phyloP scores from a whole-genome alignment of 2,797 vertebrate genomes.

The Clamator glandarius region DNA sequence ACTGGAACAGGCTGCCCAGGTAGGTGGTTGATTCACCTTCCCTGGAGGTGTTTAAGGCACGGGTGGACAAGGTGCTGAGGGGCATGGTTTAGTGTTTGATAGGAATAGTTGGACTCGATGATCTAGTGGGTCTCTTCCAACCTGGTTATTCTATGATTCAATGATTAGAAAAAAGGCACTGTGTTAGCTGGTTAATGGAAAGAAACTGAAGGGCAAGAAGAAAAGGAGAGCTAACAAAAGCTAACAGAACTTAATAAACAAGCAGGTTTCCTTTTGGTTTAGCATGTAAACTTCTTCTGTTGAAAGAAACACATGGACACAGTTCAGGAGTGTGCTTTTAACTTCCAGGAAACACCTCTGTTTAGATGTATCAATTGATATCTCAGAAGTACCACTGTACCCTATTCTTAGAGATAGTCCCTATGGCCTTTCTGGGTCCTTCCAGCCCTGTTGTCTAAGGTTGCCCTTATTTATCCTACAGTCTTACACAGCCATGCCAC shows the following conservation, averaged over 20 bases:
- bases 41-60: no score
- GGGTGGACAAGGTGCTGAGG: no score
- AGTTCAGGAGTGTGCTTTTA: not conserved
- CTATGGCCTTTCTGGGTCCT: not conserved
- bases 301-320: not conserved
- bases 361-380: not conserved
- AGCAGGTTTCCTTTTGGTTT: not conserved
- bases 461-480: not conserved
- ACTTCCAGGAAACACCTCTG: not conserved
- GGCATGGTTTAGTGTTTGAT: no score
- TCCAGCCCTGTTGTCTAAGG: not conserved
- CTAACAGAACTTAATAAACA: constrained; percentile 4
- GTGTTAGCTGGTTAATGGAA: not conserved
- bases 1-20: no score
- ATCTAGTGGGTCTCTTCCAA: no score
- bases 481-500: rapidly evolving
- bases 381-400: not conserved
- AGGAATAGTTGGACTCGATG: no score
- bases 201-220: constrained; percentile 9
- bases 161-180: not conserved
- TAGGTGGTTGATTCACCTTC: no score
- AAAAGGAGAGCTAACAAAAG: constrained; percentile 10
- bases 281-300: not conserved
- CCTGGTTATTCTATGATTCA: no score
- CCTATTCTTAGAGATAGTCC: not conserved